These are phyloP conservation scores for Zingel zingel DNA, from an alignment of 2,113 vertebrate genomes.

Conservation along the genomic window DNA sequence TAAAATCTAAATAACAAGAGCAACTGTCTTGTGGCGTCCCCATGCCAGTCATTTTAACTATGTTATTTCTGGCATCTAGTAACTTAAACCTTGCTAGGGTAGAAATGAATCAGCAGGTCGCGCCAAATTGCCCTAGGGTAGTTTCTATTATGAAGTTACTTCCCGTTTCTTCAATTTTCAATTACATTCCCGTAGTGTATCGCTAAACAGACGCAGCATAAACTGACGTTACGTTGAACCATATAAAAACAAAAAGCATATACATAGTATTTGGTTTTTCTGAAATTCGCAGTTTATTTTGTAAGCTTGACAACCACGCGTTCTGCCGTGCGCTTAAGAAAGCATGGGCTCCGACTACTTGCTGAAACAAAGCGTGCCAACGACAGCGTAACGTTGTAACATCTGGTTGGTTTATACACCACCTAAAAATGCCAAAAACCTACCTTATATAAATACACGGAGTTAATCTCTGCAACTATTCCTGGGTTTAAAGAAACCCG, in stretches of 20 bases:
- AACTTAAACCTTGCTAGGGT: neutral
- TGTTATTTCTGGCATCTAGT: neutral
- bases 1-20: neutral
- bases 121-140: neutral
- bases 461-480: too few relatives aligned
- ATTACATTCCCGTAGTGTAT: neutral
- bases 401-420: neutral
- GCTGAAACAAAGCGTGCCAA: conserved; percentile 54
- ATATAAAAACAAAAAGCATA: fast-evolving
- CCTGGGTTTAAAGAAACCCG: neutral
- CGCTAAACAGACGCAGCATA: neutral
- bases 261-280: neutral
- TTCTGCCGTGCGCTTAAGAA: conserved; percentile 24
- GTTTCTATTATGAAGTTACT: conserved; percentile 49
- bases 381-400: neutral
- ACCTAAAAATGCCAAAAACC: neutral
- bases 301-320: conserved; percentile 29
- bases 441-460: fast-evolving
- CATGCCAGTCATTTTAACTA: neutral
- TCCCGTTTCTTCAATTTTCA: conserved; percentile 9
- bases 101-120: conserved; percentile 32
- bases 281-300: neutral
- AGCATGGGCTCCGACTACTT: conserved; percentile 55
- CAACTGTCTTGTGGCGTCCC: neutral
- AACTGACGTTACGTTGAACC: neutral